Base-by-base conservation (phyloP, 2,888 invertebrate genomes). In the Globia sparganii region DNA sequence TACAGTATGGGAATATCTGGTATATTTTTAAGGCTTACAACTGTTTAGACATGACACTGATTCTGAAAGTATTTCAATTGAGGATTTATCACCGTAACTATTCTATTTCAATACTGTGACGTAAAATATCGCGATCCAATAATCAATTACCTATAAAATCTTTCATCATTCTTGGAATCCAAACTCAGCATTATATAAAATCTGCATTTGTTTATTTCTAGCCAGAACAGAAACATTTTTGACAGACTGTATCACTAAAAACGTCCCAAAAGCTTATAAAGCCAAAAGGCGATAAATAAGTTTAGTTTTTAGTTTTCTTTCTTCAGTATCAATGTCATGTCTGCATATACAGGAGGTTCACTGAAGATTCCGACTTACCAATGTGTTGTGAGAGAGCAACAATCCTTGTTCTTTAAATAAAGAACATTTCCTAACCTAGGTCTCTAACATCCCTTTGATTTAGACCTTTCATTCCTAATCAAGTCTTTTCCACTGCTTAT, bases 31-130 rank as follows among this genome's bases (percentile, higher is more conserved):
- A 72, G 77, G 67, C 58, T 75, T 78, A 66, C 61, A 68, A 69
- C 53, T 31, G 34, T 65, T 66, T 77, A 79, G 77, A 85, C 79
- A 87, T 85, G 79, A 87, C 87, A 81, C 53, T 66, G 72, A 77
- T 77, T n/a, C n/a, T 1, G 58, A 43, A 59, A 49, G 43, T 62
- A 61, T 68, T 64, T 34, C 18, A 25, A 49, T 58, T 61, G 31
- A 72, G 61, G 61, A 78, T 53, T 71, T 49, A 31, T 59, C 43
- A 58, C 13, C 28, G 37, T 58, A 13, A 56, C 43, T 77, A 80
- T 15, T 43, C 28, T 68, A 61, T 64, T 62, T 68, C 59, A 74
- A 77, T 70, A 85, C 85, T 76, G 66, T 76, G 62, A 62, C 62
- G 61, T 85, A 59, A 73, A 49, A 49, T 56, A 64, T 62, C 34